A percentile compares a stretch with the other conserved stretches of the same genome.
These are phyloP conservation scores for Eudyptes chrysolophus DNA, from an alignment of 2,113 vertebrate species.

Conservation along the genomic window DNA sequence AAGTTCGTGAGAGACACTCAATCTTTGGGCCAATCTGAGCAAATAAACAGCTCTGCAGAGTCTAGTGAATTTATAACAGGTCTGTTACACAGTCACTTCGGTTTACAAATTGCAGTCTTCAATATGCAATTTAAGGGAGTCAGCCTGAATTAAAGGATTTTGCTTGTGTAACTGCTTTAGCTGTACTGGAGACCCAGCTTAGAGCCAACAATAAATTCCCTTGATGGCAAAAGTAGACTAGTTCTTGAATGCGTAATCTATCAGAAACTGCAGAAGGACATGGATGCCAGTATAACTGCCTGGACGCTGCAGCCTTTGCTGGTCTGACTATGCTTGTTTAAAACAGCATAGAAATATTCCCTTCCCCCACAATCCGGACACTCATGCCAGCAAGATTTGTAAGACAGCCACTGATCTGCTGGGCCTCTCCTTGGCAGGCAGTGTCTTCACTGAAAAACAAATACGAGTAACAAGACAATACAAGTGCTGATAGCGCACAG, in stretches of 20 bases:
- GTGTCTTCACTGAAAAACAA: not conserved
- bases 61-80: not conserved
- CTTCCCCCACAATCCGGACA: not conserved
- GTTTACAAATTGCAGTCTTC: not conserved
- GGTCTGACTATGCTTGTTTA: not conserved
- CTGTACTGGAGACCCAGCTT: not conserved
- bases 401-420: not conserved
- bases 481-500: not conserved
- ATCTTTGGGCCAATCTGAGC: not conserved
- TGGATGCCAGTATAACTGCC: not conserved
- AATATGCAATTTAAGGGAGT: not conserved
- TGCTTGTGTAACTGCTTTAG: not conserved
- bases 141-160: slow-evolving; percentile 13
- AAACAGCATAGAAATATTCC: not conserved
- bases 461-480: not conserved
- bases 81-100: not conserved
- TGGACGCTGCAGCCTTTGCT: not conserved
- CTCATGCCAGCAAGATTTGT: not conserved
- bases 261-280: not conserved
- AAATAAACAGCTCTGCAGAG: not conserved
- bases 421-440: slow-evolving; percentile 33
- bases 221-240: slow-evolving; percentile 4
- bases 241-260: not conserved
- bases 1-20: not conserved
- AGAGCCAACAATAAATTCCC: not conserved